These are phyloP conservation scores for Hydractinia symbiolongicarpus DNA, from an alignment of 30 jellyfish, hydroid and myxozoan species.

Conservation along the genomic window DNA sequence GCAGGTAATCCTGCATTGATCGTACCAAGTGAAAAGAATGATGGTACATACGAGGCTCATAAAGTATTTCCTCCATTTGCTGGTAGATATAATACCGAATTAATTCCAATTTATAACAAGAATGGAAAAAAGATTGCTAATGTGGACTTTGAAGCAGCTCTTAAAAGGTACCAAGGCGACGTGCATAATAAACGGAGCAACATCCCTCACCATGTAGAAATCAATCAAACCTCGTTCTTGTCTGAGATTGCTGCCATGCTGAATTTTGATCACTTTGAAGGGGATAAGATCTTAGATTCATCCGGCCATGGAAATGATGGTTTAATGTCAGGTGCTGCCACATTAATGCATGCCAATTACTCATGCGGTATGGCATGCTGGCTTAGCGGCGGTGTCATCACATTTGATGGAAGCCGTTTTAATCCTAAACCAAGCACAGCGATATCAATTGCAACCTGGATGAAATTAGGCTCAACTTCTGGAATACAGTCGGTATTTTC, in stretches of 20 bases:
- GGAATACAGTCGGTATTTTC: constrained; percentile 83
- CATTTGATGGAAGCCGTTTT: constrained; percentile 63
- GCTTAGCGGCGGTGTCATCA: constrained; percentile 72
- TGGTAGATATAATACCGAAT: constrained; percentile 17
- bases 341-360: constrained; percentile 66
- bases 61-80: constrained; percentile 26
- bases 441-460: constrained; percentile 78
- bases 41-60: constrained; percentile 3
- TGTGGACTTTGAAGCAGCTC: constrained; percentile 47
- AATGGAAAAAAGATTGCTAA: constrained; percentile 60
- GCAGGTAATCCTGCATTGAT: constrained; percentile 83
- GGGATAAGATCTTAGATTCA: constrained; percentile 69
- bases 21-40: constrained; percentile 46
- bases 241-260: constrained; percentile 74
- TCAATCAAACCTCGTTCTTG: constrained; percentile 37
- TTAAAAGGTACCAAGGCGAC: constrained; percentile 39
- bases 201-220: constrained; percentile 38
- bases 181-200: constrained; percentile 58
- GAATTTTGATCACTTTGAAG: constrained; percentile 71
- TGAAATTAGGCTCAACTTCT: constrained; percentile 50
- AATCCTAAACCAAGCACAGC: constrained; percentile 81
- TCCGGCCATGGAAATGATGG: constrained; percentile 86
- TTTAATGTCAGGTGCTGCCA: constrained; percentile 77
- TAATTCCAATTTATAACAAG: constrained; percentile 58
- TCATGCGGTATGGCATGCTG: constrained; percentile 95